Evolutionary conservation across 1,140 invertebrate species (phyloP).

Genomic region (Ostrea edulis): DNA sequence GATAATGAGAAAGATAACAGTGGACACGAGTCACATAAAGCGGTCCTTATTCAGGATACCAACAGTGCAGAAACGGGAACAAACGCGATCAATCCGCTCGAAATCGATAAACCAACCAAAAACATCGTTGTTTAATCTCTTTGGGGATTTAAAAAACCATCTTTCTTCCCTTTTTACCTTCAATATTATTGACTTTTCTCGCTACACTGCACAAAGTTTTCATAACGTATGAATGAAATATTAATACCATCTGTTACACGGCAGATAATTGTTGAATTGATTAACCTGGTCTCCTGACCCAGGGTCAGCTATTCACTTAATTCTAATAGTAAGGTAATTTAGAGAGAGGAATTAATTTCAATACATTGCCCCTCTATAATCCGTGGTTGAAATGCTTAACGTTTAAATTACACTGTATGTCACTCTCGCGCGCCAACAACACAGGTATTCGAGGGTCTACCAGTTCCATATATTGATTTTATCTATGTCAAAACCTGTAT

Average conservation of each 20-base stretch:
- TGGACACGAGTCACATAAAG: neutral
- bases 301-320: neutral
- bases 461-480: neutral
- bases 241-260: conserved; percentile 6
- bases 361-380: neutral
- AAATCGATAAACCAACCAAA: conserved; percentile 35
- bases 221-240: neutral
- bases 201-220: conserved; percentile 29
- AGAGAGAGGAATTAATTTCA: neutral
- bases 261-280: conserved; percentile 25
- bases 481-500: neutral
- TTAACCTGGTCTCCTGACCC: neutral
- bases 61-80: neutral
- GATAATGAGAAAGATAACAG: conserved; percentile 7
- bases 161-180: neutral
- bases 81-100: neutral
- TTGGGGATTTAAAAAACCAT: conserved; percentile 10
- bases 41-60: conserved; percentile 3
- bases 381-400: neutral
- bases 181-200: conserved; percentile 27
- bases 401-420: conserved; percentile 14
- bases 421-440: neutral
- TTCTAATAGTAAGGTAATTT: neutral
- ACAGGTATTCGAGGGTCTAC: neutral
- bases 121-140: conserved; percentile 34